These are phyloP conservation scores for Psammodynastes pulverulentus DNA, from an alignment of 2,113 vertebrate genomes.

Conservation along the genomic window DNA sequence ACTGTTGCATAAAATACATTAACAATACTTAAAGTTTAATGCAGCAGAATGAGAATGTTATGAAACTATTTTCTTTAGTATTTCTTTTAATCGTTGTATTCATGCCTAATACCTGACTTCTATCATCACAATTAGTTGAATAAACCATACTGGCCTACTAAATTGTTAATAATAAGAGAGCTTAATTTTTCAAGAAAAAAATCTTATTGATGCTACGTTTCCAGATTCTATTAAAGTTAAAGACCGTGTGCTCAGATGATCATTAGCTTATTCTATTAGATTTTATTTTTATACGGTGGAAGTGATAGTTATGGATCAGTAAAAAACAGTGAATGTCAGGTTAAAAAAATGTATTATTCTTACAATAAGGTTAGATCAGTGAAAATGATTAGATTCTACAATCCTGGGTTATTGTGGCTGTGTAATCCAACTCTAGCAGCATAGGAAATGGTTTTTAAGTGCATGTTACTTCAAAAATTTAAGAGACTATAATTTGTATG, in stretches of 20 bases:
- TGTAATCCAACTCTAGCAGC: neutral
- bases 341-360: neutral
- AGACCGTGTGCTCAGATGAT: neutral
- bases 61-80: neutral
- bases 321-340: neutral
- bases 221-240: neutral
- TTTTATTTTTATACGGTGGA: neutral
- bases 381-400: conserved; percentile 9
- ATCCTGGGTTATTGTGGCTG: neutral
- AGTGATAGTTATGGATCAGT: neutral
- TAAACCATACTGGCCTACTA: neutral
- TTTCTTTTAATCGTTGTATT: neutral
- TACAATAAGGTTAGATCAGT: neutral
- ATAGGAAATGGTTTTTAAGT: conserved; percentile 18
- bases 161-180: neutral
- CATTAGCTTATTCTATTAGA: neutral
- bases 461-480: neutral
- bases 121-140: neutral
- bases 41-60: neutral
- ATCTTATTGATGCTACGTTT: neutral
- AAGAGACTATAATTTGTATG: neutral
- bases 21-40: neutral
- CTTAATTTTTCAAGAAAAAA: neutral
- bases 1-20: neutral
- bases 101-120: neutral